Conservation (phyloP, 2,113 vertebrate genomes). For the Butastur rufipennis region DNA sequence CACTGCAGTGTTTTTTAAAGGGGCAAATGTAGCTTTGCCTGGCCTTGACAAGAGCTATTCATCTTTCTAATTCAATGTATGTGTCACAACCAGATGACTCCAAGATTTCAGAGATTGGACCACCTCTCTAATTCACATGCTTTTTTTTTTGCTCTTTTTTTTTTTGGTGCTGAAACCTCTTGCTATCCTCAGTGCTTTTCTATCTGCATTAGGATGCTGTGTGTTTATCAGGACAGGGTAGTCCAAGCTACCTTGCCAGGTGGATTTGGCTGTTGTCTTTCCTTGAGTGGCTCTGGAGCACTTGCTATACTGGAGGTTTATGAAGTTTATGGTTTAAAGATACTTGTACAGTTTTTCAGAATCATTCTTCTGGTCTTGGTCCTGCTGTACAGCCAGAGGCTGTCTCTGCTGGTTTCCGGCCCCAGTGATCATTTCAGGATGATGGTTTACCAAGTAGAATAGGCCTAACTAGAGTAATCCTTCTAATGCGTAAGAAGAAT, state of each 20-base stretch:
- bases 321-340: neutral
- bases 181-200: neutral
- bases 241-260: neutral
- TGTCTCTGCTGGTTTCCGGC: neutral
- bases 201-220: neutral
- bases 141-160: neutral
- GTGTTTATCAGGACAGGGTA: neutral
- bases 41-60: constrained; percentile 52
- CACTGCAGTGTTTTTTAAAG: constrained; percentile 4
- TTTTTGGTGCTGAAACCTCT: neutral
- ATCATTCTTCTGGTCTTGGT: neutral
- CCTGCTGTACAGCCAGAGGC: neutral
- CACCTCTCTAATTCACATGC: neutral
- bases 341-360: neutral
- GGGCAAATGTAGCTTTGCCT: neutral
- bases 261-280: neutral
- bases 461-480: neutral
- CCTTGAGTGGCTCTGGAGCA: neutral
- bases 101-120: neutral
- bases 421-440: neutral
- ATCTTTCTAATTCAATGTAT: constrained; percentile 50
- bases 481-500: neutral
- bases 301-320: accelerated
- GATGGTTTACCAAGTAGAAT: neutral
- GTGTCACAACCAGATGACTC: constrained; percentile 53